Evolutionary conservation across 1,140 invertebrate genomes (phyloP), one percentile per base, ranked within the genome.

Genomic region (Drosophila ogumai): DNA sequence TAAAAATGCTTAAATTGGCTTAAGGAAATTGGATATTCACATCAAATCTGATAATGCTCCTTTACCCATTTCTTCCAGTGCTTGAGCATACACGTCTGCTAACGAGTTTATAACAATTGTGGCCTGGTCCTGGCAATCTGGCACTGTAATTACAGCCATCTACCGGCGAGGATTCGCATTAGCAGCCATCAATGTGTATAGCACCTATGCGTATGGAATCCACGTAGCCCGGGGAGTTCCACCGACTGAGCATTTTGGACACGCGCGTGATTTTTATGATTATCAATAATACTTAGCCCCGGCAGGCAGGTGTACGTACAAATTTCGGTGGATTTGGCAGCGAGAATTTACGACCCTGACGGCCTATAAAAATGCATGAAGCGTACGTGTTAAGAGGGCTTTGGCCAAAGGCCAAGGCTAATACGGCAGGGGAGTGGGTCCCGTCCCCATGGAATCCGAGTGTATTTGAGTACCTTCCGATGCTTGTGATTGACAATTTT

Each of bases 201-300:
- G 63, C 44, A 66, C 66, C 58, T 63, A 82, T 64, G 63, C 71
- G 79, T 73, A 86, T 82, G 81, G 75, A 47, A 65, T 68, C 52
- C 81, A 86, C 72, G 80, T 87, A 82, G 59, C 75, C 6, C 13
- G 7, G 6, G 22, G 22, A 15, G 69, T 65, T 57, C 54, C 65
- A 57, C 58, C 61, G 47, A 56, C 69, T 66, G 67, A 59, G 40
- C 63, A 79, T 87, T 87, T 86, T 86, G 79, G 75, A 86, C 84
- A 86, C 79, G 82, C 80, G 64, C 60, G 55, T 84, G 80, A 84
- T 80, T 84, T 88, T 84, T 88, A 87, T 87, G 82, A 56, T 60
- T 87, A 84, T 87, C 82, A 84, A 87, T 87, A 87, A 88, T 77
- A 84, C 80, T 87, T 82, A 73, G 58, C 41, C 36, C 17, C 40